Conservation (phyloP, 2,888 invertebrate species). For the Dasysyrphus albostriatus region DNA sequence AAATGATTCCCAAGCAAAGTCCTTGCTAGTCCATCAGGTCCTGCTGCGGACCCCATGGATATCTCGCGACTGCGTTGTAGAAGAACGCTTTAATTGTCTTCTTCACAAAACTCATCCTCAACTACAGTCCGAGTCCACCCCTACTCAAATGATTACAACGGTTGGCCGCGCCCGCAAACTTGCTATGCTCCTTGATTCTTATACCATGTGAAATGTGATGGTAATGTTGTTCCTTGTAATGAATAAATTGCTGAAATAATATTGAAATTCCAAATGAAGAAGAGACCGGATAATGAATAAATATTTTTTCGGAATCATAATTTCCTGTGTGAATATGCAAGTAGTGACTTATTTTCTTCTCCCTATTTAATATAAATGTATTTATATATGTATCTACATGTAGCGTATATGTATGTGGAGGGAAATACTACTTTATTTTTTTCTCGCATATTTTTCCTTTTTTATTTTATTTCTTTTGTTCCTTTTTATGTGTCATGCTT, state of each 20-base stretch:
- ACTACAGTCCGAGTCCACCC: not conserved
- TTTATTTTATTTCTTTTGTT: not conserved
- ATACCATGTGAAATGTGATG: not conserved
- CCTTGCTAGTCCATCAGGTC: not conserved
- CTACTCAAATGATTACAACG: not conserved
- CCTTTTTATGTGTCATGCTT: conserved; percentile 45
- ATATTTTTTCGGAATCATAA: conserved; percentile 58
- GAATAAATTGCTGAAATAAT: conserved; percentile 59
- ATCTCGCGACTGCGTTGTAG: conserved; percentile 15
- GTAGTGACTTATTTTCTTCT: conserved; percentile 38
- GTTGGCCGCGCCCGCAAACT: not conserved
- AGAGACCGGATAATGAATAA: conserved; percentile 61
- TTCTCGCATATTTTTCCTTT: not conserved
- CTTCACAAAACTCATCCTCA: no score
- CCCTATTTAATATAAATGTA: not conserved
- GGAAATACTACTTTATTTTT: conserved; percentile 3
- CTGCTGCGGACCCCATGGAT: not conserved
- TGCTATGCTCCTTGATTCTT: no score
- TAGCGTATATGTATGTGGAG: no score
- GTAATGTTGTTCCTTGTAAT: conserved; percentile 45
- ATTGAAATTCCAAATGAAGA: conserved; percentile 59
- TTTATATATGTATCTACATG: not conserved
- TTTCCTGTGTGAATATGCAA: conserved; percentile 63
- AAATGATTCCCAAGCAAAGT: conserved; percentile 9
- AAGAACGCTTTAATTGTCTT: conserved; percentile 18